Evolutionary conservation across 2,888 invertebrate species (phyloP), one percentile per base, ranked within the genome.

Genomic region (Cerceris ruficornis): DNA sequence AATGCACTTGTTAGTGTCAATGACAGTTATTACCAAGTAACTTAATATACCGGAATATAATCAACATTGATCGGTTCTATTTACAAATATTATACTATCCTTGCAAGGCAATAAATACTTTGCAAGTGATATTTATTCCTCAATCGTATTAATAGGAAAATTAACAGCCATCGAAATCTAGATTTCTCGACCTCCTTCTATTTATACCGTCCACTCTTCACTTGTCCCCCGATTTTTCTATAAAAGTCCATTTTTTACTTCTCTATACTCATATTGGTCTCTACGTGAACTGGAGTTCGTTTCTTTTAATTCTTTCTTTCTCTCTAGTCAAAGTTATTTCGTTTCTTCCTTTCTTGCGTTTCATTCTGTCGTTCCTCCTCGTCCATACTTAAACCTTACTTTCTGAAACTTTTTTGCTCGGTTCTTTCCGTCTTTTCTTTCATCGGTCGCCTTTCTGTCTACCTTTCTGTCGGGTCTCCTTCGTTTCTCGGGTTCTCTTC

Each of bases 401-500:
- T 13, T 46, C 46, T 11, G 5, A 2, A 11, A 8, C 46, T 46
- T 46, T n/a, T 46, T 46, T 46, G 13, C 8, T 46, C 13, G 9
- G 1, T 13, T 13, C 13, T 46, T 13, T 46, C 46, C 8, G 13
- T 46, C 8, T 13, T 11, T 46, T 13, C 13, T 46, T 46, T 5
- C 13, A 46, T 46, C 13, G 2, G 9, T 46, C 13, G 46, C 46
- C 5, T 46, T 46, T 46, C 46, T 13, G 46, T 46, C 46, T 11
- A 8, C 13, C 46, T 46, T 46, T 46, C 46, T 46, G 13, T 46
- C 69, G 55, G 73, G 66, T 43, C 73, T 59, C 66, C 81, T 81
- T 82, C 68, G 58, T 55, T 81, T 73, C 70, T 67, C 73, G 69
- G 69, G 61, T 75, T 77, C 64, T 62, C 67, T 62, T 69, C 67